phyloP scores from a whole-genome alignment of 2,888 invertebrate species.

The Harpalus rufipes region DNA sequence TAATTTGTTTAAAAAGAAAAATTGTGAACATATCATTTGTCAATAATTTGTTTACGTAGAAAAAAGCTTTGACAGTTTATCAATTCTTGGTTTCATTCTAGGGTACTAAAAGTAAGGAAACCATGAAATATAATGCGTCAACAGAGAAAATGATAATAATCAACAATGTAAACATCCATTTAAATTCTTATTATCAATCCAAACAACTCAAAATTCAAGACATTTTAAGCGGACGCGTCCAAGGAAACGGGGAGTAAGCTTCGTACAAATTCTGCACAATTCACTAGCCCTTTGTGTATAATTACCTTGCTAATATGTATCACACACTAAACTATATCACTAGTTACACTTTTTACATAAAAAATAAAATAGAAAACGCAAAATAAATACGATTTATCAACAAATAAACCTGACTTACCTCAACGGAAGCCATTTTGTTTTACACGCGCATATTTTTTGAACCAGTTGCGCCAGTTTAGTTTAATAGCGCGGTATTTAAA shows the following conservation, averaged over 20 bases:
- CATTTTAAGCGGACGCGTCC: conserved; percentile 64
- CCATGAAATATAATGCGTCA: neutral
- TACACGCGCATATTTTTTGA: conserved; percentile 24
- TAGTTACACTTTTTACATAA: conserved; percentile 24
- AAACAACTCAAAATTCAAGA: conserved; percentile 26
- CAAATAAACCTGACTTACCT: conserved; percentile 65
- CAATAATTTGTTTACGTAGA: conserved; percentile 37
- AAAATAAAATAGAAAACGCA: conserved; percentile 45
- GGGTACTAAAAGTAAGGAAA: neutral
- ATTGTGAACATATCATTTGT: conserved; percentile 10
- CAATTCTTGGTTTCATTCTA: neutral
- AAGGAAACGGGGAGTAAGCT: conserved; percentile 61
- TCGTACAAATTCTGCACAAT: conserved; percentile 7
- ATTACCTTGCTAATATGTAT: conserved; percentile 17
- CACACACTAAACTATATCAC: conserved; percentile 21
- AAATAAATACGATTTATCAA: conserved; percentile 41
- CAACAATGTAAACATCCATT: conserved; percentile 24
- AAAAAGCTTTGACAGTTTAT: conserved; percentile 46
- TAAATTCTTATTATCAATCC: conserved; percentile 1
- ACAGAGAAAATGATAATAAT: neutral
- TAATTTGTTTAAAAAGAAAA: conserved; percentile 33
- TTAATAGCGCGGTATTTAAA: conserved; percentile 23
- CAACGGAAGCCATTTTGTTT: conserved; percentile 58
- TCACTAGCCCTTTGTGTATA: neutral
- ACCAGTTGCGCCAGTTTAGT: conserved; percentile 9